Percentiles rank a stretch among this genome's conserved stretches.
Conservation (phyloP, 2,888 invertebrate species). For the Neoascia interrupta region DNA sequence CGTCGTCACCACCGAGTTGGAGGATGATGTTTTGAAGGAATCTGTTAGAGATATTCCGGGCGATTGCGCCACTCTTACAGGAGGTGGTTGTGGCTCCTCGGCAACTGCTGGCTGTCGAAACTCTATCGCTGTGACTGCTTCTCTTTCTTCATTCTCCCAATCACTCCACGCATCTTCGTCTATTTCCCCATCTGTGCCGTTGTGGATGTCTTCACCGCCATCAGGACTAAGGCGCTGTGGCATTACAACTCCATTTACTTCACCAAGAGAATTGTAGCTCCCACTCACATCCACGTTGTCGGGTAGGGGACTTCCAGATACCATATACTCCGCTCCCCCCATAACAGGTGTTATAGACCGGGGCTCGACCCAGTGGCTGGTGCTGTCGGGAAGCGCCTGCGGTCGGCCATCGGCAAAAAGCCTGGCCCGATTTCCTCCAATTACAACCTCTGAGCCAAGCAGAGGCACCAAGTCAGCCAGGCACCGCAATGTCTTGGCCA, state of each 20-base stretch:
- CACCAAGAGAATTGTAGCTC: constrained; percentile 71
- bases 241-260: constrained; percentile 78
- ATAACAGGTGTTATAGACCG: constrained; percentile 79
- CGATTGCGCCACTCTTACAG: constrained; percentile 52
- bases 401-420: constrained; percentile 93
- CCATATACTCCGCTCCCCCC: constrained; percentile 75
- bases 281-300: constrained; percentile 73
- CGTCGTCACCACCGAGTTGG: constrained; percentile 74
- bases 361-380: constrained; percentile 76
- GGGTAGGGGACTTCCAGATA: constrained; percentile 77
- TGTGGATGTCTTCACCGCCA: constrained; percentile 87
- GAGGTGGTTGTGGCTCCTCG: constrained; percentile 60
- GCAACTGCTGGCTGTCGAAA: constrained; percentile 12
- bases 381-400: constrained; percentile 74
- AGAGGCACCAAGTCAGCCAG: constrained; percentile 92
- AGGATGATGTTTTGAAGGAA: constrained; percentile 68
- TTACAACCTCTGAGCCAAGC: constrained; percentile 89
- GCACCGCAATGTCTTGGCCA: constrained; percentile 89
- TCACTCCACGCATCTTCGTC: constrained; percentile 90
- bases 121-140: not conserved
- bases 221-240: constrained; percentile 90
- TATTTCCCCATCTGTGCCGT: constrained; percentile 78
- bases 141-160: constrained; percentile 84
- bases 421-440: constrained; percentile 89
- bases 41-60: constrained; percentile 72